Base-by-base conservation (phyloP, 2,797 vertebrate species). In the Anguilla pacifica region DNA sequence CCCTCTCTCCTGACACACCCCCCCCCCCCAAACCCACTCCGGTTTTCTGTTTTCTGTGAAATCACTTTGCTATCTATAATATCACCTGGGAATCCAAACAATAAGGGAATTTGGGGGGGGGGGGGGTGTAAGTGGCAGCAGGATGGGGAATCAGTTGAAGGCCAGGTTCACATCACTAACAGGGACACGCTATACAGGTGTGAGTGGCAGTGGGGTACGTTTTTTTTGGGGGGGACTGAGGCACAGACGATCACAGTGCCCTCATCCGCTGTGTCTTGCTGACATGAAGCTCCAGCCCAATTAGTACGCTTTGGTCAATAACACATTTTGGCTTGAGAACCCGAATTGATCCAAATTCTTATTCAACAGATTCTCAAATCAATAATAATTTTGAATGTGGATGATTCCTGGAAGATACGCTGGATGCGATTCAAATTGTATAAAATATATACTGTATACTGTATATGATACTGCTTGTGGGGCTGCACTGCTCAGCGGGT, bases 11-110 rank as follows among this genome's bases (percentile, higher is more conserved):
- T 43, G 51, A 87, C 59, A 25, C n/a, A 19, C 35, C 39, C 2
- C 77, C 77, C 43, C 77, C 22, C 77, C 59, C 1, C 17, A 22
- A 3, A 2, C 4, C 46, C 81, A 49, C 46, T 74, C 22, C 15
- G 10, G 35, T 9, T 35, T 67, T 43, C 43, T 22, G 39, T 2
- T 61, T 49, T 53, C 10, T 59, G 31, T 61, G 53, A 25, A 81
- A 81, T 25, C 77, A 81, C 39, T 46, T 49, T 81, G 77, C 49
- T 81, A 49, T 81, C 77, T 81, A 25, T 43, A 49, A 81, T 49
- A 81, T n/a, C 9, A 81, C 77, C 77, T 49, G 77, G 39, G 46
- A 81, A 49, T 49, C 77, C 43, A 49, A 81, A 81, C 77, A 81
- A 49, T 49, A n/a, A 49, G 43, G 49, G 43, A 49, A 81, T 46